Evolutionary conservation across 2,797 vertebrate genomes (phyloP).

Genomic region (Pempheris klunzingeri): DNA sequence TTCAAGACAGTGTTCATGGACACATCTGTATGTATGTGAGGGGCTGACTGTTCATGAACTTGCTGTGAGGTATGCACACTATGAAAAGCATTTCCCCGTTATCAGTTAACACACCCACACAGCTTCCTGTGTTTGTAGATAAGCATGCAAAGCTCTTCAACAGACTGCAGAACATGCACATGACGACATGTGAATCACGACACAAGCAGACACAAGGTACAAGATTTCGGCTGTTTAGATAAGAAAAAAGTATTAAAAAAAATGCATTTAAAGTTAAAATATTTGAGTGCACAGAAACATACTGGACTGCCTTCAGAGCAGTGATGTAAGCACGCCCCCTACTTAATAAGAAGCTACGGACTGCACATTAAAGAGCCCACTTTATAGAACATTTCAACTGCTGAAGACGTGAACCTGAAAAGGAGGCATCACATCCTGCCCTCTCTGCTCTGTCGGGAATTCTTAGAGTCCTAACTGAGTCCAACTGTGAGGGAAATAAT

Average conservation of each 20-base stretch:
- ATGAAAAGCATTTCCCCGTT: neutral
- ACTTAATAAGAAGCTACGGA: neutral
- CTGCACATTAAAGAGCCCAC: neutral
- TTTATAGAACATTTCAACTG: slow-evolving; percentile 7
- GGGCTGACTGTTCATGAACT: slow-evolving; percentile 4
- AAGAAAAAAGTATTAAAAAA: slow-evolving; percentile 4
- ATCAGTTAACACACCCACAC: neutral
- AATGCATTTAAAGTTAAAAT: slow-evolving; percentile 2
- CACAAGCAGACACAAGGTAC: slow-evolving; percentile 17
- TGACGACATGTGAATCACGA: slow-evolving; percentile 16
- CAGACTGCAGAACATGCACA: slow-evolving; percentile 24
- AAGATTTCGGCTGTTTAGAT: neutral
- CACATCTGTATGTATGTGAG: neutral
- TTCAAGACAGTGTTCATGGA: neutral
- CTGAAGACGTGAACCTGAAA: neutral
- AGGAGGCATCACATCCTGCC: neutral
- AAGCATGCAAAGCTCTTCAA: slow-evolving; percentile 40
- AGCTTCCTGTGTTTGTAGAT: neutral
- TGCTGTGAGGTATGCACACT: neutral
- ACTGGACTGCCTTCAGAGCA: neutral
- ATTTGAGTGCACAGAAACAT: slow-evolving; percentile 15
- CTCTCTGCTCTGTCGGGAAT: slow-evolving; percentile 33
- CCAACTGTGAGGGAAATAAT: slow-evolving; percentile 80
- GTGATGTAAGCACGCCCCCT: neutral
- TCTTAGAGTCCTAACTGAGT: slow-evolving; percentile 75